Conservation (phyloP, 2,797 vertebrate genomes). For the Gila robusta region DNA sequence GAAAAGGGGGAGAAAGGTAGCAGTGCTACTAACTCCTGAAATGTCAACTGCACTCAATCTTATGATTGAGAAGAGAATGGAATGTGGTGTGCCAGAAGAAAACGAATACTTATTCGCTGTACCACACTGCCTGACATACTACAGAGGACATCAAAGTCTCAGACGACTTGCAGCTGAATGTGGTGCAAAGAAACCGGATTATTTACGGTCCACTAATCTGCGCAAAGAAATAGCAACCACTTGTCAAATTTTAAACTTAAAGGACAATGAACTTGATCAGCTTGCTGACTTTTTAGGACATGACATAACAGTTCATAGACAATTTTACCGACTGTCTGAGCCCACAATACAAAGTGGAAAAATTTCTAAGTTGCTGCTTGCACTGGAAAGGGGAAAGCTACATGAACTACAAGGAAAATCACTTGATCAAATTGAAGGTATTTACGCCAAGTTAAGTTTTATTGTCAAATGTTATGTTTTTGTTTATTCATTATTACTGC, state of each 20-base stretch:
- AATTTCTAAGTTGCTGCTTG: conserved; percentile 54
- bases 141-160: conserved; percentile 55
- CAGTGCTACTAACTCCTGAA: conserved; percentile 34
- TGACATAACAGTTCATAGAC: conserved; percentile 44
- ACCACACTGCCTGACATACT: conserved; percentile 14
- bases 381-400: conserved; percentile 51
- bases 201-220: conserved; percentile 53
- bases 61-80: conserved; percentile 34
- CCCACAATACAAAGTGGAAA: conserved; percentile 50
- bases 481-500: neutral
- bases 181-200: conserved; percentile 56
- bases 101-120: conserved; percentile 49
- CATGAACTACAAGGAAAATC: conserved; percentile 46
- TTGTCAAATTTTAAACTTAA: conserved; percentile 62
- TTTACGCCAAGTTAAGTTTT: neutral
- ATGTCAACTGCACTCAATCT: conserved; percentile 35
- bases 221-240: conserved; percentile 59
- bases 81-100: conserved; percentile 47
- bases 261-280: conserved; percentile 60
- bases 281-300: conserved; percentile 61
- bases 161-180: conserved; percentile 44
- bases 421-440: conserved; percentile 57
- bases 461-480: neutral
- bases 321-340: conserved; percentile 55
- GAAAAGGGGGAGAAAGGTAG: conserved; percentile 41